Evolutionary conservation across 2,797 vertebrate species (phyloP), one percentile per base, ranked within the genome.

Genomic region (Gouania willdenowi): DNA sequence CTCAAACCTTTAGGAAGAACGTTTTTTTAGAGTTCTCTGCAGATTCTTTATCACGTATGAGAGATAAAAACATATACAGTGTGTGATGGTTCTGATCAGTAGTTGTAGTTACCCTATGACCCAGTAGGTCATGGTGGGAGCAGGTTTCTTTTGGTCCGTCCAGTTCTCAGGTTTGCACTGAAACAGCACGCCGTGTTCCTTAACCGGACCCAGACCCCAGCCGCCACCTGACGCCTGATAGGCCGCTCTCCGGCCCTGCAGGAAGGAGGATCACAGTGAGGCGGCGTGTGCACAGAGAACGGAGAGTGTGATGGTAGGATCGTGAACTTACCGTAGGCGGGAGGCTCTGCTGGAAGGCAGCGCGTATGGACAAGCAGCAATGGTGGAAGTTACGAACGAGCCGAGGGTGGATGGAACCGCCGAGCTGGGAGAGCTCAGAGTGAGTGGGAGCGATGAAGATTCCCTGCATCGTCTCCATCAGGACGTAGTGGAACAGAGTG

Each of bases 371-470:
- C 39, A 99, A 90, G 71, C 95, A 98, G 83, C 95, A 99, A 47
- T 87, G 93, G 84, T 98, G 88, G 74, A 99, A 99, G 80, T 94
- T 98, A 65, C 86, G 89, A 28, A 98, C 92, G 54, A 99, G 87
- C 61, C 91, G 92, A 0, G 93, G 88, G 61, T 98, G 95, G 42
- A 98, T 76, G 45, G 90, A 87, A 62, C 97, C 93, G 3, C 90
- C 82, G 0, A 98, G 92, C 68, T 88, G 91, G 28, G 86, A 84
- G 49, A 94, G 82, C 23, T 98, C 94, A 57, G 81, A 88, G 75
- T 93, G 91, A 28, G 94, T 94, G 9, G 97, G 95, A 23, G 93
- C 89, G 43, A 98, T 93, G 71, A 98, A 97, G 79, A 99, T 92
- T 13, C 97, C 95, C 79, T 95, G 93, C 60, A 94, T 81, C 0